phyloP scores from a whole-genome alignment of 2,797 vertebrate genomes.

The Serranus cabrilla region DNA sequence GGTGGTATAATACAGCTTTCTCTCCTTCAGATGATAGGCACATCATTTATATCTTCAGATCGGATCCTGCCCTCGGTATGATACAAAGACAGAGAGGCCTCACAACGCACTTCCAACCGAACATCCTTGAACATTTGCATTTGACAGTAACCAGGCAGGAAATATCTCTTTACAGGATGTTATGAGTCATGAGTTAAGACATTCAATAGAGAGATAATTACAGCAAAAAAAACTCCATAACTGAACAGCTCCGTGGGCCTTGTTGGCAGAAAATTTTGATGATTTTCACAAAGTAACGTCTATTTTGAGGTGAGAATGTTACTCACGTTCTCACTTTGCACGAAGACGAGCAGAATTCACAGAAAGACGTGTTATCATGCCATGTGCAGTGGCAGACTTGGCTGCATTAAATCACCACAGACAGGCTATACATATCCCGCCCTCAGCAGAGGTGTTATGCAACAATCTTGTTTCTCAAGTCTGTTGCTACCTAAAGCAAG shows the following conservation, averaged over 20 bases:
- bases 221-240: conserved; percentile 28
- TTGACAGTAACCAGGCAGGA: conserved; percentile 41
- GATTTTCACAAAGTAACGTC: conserved; percentile 64
- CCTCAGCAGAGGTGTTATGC: conserved; percentile 46
- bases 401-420: conserved; percentile 52
- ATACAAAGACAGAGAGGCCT: conserved; percentile 49
- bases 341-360: conserved; percentile 49
- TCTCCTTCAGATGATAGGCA: conserved; percentile 74
- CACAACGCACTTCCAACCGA: conserved; percentile 22
- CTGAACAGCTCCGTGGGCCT: conserved; percentile 34
- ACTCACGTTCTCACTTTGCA: conserved; percentile 60
- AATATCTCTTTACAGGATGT: conserved; percentile 33
- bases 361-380: conserved; percentile 54
- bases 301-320: conserved; percentile 71
- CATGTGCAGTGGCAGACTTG: conserved; percentile 43
- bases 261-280: conserved; percentile 45
- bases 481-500: conserved; percentile 32
- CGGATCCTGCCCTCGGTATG: conserved; percentile 59
- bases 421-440: conserved; percentile 55
- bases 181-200: conserved; percentile 45
- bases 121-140: conserved; percentile 63
- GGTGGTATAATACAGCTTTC: conserved; percentile 74
- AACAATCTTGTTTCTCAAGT: conserved; percentile 33
- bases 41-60: conserved; percentile 78
- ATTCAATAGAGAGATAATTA: conserved; percentile 58